Base-by-base conservation (phyloP, 2,113 vertebrate genomes). In the Sterrhoptilus dennistouni region DNA sequence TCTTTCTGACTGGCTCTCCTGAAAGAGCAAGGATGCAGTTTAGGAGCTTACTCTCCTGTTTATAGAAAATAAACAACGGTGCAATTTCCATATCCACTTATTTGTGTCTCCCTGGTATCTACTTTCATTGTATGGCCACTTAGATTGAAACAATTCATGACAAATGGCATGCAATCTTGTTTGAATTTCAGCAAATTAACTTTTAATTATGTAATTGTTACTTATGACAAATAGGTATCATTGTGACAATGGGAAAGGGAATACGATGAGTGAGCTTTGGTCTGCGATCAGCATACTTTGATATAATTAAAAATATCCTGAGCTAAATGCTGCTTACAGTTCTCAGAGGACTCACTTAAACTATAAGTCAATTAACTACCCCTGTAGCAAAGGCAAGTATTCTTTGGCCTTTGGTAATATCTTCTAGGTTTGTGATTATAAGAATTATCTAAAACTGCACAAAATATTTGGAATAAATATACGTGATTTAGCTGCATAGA, bases 251-350 rank as follows among this genome's bases (percentile, higher is more conserved):
- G 33, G 47, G 31, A 85, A 84, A 85, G 54, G 66, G 49, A 94
- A 68, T 44, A 54, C 8, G 29, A 61, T 49, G 60, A 90, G 40
- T 77, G 61, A 93, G 44, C 44, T 95, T 68, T 81, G 76, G 65
- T 90, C 64, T 90, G 72, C 83, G 68, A 93, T 88, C 68, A 89
- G 56, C 31, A 64, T 44, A 36, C 31, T 77, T 94, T 20, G 47
- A 49, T 63, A 71, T 70, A 92, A 95, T 94, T 93, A 92, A 88
- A 93, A 93, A 88, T 61, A 94, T 25, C 31, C 69, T 44, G 21
- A 90, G 52, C 52, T 88, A 88, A 95, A 93, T 52, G 50, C 66
- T 78, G 80, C 52, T 93, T 11, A 66, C 33, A 79, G 24, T 38
- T 79, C 80, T 83, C 90, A 86, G 64, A 77, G 68, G 91, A 78